Base-by-base conservation (phyloP, 2,888 invertebrate species). In the Machimus rusticus region DNA sequence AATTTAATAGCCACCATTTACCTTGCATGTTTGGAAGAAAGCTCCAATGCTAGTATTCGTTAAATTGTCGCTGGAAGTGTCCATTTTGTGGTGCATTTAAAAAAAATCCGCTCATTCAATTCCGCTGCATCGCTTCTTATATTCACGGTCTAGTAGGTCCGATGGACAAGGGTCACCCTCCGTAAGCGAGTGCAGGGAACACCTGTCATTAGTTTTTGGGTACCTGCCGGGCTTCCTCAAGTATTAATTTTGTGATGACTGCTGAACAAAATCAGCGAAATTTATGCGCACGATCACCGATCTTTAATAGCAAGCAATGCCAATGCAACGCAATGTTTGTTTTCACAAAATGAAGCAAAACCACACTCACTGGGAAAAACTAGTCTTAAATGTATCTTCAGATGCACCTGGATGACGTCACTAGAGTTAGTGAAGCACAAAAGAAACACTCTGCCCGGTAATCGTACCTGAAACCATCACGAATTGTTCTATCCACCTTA, bases 11-110 rank as follows among this genome's bases (percentile, higher is more conserved):
- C 9, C 23, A 66, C 66, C 23, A 88, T 91, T 92, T 91, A 93
- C 93, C 93, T 93, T 93, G 92, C 93, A 93, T 86, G 93, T 93
- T 90, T 93, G 93, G 89, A 93, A 93, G 89, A 93, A 93, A 84
- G 93, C 93, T 89, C 93, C 93, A 90, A 93, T 90, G 89, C 91
- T 91, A 79, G 85, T 74, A n/a, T 23, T 39, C 9, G 28, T 74
- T 31, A 43, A 19, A 23, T 19, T 85, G 37, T 85, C 85, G 34
- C 46, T 74, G 19, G 43, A 34, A 39, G 19, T 74, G 57, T 85
- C 85, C 85, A 85, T 85, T 85, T 66, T 84, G 39, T 66, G 34
- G 12, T 84, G 23, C 23, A 14, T 66, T 43, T 85, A 74, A 46
- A 74, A 74, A 46, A 14, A 46, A 43, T 74, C 46, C 16, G 23